phyloP scores from a whole-genome alignment of 2,888 invertebrate species.

The Diabrotica balteata region DNA sequence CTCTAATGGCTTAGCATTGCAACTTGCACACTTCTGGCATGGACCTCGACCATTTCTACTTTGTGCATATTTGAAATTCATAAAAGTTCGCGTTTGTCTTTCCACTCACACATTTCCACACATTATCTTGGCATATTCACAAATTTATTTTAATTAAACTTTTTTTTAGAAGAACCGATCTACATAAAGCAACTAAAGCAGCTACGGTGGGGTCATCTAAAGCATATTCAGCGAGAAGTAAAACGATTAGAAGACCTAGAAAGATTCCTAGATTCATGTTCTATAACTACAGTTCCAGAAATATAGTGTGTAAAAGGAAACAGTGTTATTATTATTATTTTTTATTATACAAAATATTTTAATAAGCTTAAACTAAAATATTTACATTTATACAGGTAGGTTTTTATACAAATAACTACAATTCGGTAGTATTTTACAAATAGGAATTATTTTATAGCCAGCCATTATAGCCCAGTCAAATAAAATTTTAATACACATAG shows the following conservation, averaged over 20 bases:
- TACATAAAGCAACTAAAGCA: constrained; percentile 59
- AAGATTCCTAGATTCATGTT: constrained; percentile 57
- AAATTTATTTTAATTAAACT: no score
- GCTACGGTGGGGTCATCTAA: constrained; percentile 60
- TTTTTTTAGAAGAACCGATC: constrained; percentile 37
- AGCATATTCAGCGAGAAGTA: constrained; percentile 61
- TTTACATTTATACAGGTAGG: constrained; percentile 22
- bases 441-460: no score
- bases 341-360: constrained; percentile 5
- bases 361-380: constrained; percentile 12
- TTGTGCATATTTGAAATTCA: no score
- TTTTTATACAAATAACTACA: constrained; percentile 14
- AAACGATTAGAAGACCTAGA: constrained; percentile 59
- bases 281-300: constrained; percentile 39
- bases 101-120: no score
- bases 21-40: no score
- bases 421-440: no score
- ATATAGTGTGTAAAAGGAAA: constrained; percentile 30
- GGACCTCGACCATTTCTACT: no score
- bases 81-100: no score
- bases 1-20: no score
- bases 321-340: not conserved
- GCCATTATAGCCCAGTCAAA: no score
- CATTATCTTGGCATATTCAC: no score
- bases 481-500: no score